These are phyloP conservation scores for Drosophila pandora DNA, from an alignment of 1,140 invertebrate species.

Conservation along the genomic window DNA sequence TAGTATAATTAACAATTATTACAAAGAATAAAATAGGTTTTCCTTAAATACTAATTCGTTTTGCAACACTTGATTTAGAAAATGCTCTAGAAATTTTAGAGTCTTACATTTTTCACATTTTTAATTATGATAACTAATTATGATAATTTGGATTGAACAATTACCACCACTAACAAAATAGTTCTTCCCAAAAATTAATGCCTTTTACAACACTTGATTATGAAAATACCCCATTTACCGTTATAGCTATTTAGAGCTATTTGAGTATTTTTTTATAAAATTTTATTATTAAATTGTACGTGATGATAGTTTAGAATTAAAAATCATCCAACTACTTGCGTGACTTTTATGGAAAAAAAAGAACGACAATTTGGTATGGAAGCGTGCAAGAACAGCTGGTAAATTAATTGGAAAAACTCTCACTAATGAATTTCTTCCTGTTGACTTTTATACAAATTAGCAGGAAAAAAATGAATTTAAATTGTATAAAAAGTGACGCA, in stretches of 20 bases:
- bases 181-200: no score
- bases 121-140: no score
- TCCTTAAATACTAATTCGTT: neutral
- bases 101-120: no score
- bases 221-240: no score
- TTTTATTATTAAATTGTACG: neutral
- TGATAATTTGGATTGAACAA: no score
- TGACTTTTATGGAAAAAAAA: conserved; percentile 4
- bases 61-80: neutral
- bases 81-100: neutral
- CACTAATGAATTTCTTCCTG: conserved; percentile 41
- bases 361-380: neutral
- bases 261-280: no score
- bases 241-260: no score
- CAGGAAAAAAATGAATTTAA: conserved; percentile 41
- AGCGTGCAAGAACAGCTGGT: neutral
- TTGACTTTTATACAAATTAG: conserved; percentile 45
- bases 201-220: no score
- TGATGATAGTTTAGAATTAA: neutral
- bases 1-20: no score
- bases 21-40: no score
- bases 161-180: no score
- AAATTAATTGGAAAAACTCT: neutral
- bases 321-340: neutral
- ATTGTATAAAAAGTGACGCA: conserved; percentile 17